Percentiles rank a stretch among this genome's conserved stretches.
These are phyloP conservation scores for cattle (Bos taurus) DNA, from an alignment of 2,113 vertebrate genomes.

Conservation along the genomic window ARS-UCD2.0 NC_037340.1:62025001-62025500, in stretches of 20 bases:
- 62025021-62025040: not conserved
- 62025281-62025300: not conserved
- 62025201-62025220: not conserved
- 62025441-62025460: not conserved
- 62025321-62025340: not conserved
- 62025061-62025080: not conserved
- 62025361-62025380: not conserved
- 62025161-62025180: not conserved
- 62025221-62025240: not conserved
- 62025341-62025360: not conserved
- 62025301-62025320: not conserved
- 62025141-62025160: not conserved
- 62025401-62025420: not conserved
- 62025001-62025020: too few species aligned
- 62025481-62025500: slow-evolving; percentile 37
- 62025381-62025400: not conserved
- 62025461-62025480: not conserved
- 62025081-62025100: not conserved
- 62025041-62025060: not conserved
- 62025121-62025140: not conserved
- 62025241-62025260: not conserved
- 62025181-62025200: not conserved
- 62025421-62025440: not conserved
- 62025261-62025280: not conserved
- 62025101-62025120: not conserved